Evolutionary conservation across 2,888 invertebrate species (phyloP), one percentile per base, ranked within the genome.

Genomic region (Ganaspis brasiliensis): DNA sequence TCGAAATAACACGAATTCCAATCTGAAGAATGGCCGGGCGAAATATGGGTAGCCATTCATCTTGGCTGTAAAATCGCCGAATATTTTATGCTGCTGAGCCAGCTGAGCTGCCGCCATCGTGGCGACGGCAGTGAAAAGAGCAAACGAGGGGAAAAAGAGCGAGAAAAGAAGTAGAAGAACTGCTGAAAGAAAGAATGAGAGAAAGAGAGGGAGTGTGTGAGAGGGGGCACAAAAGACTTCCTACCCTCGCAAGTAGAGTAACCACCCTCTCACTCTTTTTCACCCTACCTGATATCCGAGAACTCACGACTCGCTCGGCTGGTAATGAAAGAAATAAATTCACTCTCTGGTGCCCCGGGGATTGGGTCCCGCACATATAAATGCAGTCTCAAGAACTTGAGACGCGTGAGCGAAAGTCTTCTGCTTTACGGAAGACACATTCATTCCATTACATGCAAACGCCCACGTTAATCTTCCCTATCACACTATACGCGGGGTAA

Each of bases 301-400:
- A 90, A 90, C 90, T 90, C 89, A 89, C 89, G 88, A 89, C 87
- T 88, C 87, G 89, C 86, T 90, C 85, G 85, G 87, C 89, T 87
- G 88, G 90, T 91, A 91, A 91, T 91, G 91, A 91, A 91, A 91
- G 91, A 91, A 91, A 91, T 91, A 91, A 91, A 91, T 91, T 91
- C 87, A 89, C 88, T 86, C 83, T 80, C 76, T 79, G 72, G 75
- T 77, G 76, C 78, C 79, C 78, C 74, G 52, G 76, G 81, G 77
- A 79, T 81, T 74, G 79, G 78, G 76, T 79, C 79, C 74, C 79
- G 76, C 81, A 77, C 56, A 79, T 73, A 71, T 73, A 37, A 24
- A 55, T 31, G 16, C 24, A 59, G 35, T 24, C 14, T 14, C 24
- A 45, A 24, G 57, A 45, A 73, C 73, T 26, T 10, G 26, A 70